These are phyloP conservation scores for Cryptoprocta ferox DNA, from an alignment of 2,797 vertebrate genomes.

Conservation along the genomic window DNA sequence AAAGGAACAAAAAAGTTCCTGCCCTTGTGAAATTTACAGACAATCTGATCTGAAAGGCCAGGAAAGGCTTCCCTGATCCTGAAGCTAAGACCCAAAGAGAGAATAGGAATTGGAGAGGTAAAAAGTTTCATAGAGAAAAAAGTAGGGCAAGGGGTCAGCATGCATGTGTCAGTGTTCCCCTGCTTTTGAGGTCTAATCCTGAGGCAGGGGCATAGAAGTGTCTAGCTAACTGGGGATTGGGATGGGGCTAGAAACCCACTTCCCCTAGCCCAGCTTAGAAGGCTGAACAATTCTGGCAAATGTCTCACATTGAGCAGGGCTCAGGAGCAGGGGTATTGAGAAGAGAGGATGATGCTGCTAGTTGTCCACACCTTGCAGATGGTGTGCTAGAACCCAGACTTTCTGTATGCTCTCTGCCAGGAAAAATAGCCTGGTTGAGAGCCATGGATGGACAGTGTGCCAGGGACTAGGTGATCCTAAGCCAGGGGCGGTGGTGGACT, in stretches of 20 bases:
- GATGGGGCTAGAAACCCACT: neutral
- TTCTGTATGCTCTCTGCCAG: neutral
- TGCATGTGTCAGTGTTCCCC: neutral
- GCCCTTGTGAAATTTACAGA: neutral
- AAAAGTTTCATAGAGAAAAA: neutral
- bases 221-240: neutral
- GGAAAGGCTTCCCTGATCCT: neutral
- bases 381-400: neutral
- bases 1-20: neutral
- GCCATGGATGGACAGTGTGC: neutral
- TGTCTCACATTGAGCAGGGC: neutral
- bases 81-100: slow-evolving; percentile 8
- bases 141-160: neutral
- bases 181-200: neutral
- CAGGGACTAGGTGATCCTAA: neutral
- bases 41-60: neutral
- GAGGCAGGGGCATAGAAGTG: neutral
- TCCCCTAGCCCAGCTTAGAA: neutral
- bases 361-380: neutral
- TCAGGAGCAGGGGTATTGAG: neutral
- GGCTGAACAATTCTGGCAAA: neutral
- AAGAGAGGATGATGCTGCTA: neutral
- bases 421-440: neutral
- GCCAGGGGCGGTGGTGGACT: neutral
- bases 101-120: neutral